phyloP scores from a whole-genome alignment of 2,113 vertebrate species.

The Protobothrops mucrosquamatus region DNA sequence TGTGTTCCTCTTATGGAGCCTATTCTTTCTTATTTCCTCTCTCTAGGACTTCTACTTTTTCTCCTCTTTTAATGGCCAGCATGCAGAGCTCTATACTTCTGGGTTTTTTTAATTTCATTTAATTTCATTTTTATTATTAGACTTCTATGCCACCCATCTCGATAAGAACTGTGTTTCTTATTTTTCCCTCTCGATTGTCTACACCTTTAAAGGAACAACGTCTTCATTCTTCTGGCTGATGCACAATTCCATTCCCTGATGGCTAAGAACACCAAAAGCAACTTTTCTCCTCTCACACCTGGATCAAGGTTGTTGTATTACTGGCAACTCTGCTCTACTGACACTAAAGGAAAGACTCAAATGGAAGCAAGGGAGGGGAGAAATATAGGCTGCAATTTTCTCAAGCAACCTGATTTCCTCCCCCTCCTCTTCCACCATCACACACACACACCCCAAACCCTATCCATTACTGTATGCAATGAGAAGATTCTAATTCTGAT shows the following conservation, averaged over 20 bases:
- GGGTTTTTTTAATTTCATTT: not conserved
- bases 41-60: not conserved
- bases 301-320: not conserved
- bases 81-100: not conserved
- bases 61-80: not conserved
- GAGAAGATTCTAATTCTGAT: not conserved
- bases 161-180: not conserved
- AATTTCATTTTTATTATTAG: not conserved
- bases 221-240: too few relatives aligned
- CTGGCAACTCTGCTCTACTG: not conserved
- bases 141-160: not conserved
- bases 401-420: not conserved
- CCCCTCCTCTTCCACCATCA: not conserved
- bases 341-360: not conserved
- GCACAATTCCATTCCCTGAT: too few relatives aligned
- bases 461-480: not conserved
- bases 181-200: not conserved
- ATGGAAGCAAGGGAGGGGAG: not conserved
- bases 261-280: not conserved
- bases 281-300: not conserved
- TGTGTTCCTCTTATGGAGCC: not conserved
- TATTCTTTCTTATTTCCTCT: not conserved
- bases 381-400: not conserved
- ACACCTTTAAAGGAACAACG: too few relatives aligned
- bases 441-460: too few relatives aligned